These are phyloP conservation scores for Cyphomyrus plagiostoma DNA, from an alignment of 2,113 vertebrate genomes.

Conservation along the genomic window DNA sequence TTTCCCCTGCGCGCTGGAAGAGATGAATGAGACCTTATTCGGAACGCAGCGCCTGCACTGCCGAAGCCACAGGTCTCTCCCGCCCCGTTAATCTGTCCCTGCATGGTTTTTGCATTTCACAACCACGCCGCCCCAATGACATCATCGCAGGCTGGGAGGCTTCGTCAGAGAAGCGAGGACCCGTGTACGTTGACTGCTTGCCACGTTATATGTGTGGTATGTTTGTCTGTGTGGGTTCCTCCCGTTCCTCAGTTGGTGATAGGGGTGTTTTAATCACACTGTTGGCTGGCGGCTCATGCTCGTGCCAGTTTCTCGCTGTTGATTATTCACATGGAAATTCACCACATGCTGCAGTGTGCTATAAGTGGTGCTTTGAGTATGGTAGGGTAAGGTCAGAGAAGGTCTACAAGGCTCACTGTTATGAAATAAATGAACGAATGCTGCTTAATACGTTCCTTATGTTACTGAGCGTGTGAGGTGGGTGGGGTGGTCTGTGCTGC, in stretches of 20 bases:
- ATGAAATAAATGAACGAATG: background rate
- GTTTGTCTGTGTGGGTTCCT: background rate
- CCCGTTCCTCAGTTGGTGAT: background rate
- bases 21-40: background rate
- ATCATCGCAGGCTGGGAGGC: background rate
- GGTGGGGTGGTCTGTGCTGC: background rate
- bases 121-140: background rate
- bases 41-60: background rate
- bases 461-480: background rate
- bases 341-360: background rate
- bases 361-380: background rate
- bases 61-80: background rate
- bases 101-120: background rate
- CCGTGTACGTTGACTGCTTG: background rate
- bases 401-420: background rate
- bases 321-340: conserved; percentile 2
- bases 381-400: background rate
- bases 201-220: background rate
- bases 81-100: background rate
- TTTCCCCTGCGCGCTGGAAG: background rate
- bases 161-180: background rate
- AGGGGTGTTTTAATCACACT: background rate
- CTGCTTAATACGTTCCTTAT: background rate
- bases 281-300: background rate
- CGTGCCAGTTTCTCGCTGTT: background rate